Base-by-base conservation (phyloP, 2,888 invertebrate genomes). In the Azorinus chamasolen region DNA sequence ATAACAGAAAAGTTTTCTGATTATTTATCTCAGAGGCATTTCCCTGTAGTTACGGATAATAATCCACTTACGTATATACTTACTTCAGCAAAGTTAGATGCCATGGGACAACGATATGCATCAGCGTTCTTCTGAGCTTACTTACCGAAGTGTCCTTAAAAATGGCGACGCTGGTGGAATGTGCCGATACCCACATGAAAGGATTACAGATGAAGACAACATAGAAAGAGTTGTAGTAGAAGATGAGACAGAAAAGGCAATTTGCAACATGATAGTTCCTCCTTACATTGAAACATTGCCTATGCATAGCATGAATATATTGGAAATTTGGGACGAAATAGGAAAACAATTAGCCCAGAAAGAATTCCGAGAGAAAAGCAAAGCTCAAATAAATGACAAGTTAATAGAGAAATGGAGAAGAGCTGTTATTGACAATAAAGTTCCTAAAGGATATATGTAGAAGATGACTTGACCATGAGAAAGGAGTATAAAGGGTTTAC, bases 301-400 rank as follows among this genome's bases (percentile, higher is more conserved):
- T n/a, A 27, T 27, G 41, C 10, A n/a, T 20, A 45, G 18, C 25
- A 45, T 61, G 2, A 43, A 69, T 43, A 51, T 61, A 8, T 20
- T 61, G 20, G 53, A 69, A 32, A 59, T 46, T 37, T 41, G 24
- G 10, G 54, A 61, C 22, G 43, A 45, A 14, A 53, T 43, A 32
- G 51, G 53, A 16, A 51, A 51, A 32, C 8, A 25, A 8, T 41
- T 59, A 20, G 3, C 68, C 8, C 46, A 43, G 20, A 50, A 46
- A 20, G 61, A 69, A 45, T 53, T 59, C 5, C 50, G 68, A 41
- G 59, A 69, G 43, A 53, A 51, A 25, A 59, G 59, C 37, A 69
- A 18, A 45, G 43, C 22, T 14, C 68, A 65, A 46, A 65, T 55
- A 27, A 27, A 57, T 20, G 65, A 65, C 32, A 8, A 3, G 16